A percentile compares a stretch with the other conserved stretches of the same genome.
Conservation (phyloP, 1,140 invertebrate genomes). For the Drosophila guanche region DNA sequence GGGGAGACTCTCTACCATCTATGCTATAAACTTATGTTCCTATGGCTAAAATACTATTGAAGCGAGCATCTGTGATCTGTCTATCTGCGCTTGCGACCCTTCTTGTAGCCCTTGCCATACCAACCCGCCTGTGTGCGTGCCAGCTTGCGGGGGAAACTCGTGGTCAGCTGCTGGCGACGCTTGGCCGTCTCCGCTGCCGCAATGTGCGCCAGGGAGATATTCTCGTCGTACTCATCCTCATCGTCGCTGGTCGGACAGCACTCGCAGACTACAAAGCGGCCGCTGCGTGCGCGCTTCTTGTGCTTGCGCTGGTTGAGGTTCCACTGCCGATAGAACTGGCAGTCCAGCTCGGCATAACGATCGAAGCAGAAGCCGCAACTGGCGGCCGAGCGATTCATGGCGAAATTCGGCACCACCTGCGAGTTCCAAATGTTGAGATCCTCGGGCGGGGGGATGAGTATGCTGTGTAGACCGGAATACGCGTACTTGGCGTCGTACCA, state of each 20-base stretch:
- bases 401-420: slow-evolving; percentile 77
- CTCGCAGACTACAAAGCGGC: slow-evolving; percentile 85
- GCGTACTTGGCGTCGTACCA: slow-evolving; percentile 85
- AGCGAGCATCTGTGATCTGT: slow-evolving; percentile 27
- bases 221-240: slow-evolving; percentile 82
- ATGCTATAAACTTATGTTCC: slow-evolving; percentile 38
- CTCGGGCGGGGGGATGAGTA: slow-evolving; percentile 85
- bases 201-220: slow-evolving; percentile 82
- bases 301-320: slow-evolving; percentile 79
- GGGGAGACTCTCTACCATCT: slow-evolving; percentile 7
- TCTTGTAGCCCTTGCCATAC: slow-evolving; percentile 86
- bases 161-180: slow-evolving; percentile 77
- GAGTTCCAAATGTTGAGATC: slow-evolving; percentile 82
- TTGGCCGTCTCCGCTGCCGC: slow-evolving; percentile 77
- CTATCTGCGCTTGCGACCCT: slow-evolving; percentile 82
- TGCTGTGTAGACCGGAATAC: slow-evolving; percentile 87
- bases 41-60: slow-evolving; percentile 46
- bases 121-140: slow-evolving; percentile 85
- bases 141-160: slow-evolving; percentile 74
- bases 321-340: slow-evolving; percentile 85
- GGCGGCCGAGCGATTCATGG: slow-evolving; percentile 81
- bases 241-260: slow-evolving; percentile 85
- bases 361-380: slow-evolving; percentile 85
- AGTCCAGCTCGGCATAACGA: slow-evolving; percentile 84
- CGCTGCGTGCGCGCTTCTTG: slow-evolving; percentile 84